Conservation (phyloP, 2,113 vertebrate species). For the Dicerorhinus sumatrensis region DNA sequence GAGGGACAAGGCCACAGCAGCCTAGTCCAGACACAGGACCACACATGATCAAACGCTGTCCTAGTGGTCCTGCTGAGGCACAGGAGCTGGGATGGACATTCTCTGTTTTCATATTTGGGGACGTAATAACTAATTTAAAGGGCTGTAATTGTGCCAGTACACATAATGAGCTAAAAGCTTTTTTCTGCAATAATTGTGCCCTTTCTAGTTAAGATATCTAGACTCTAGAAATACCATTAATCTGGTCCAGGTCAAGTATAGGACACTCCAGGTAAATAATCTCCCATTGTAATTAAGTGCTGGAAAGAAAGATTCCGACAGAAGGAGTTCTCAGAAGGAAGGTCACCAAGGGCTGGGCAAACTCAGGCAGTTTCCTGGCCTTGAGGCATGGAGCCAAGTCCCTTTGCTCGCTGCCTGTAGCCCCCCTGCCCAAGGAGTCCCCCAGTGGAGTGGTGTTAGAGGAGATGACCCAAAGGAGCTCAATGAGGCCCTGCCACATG, state of each 20-base stretch:
- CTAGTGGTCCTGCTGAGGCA: rapidly evolving
- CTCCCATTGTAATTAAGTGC: not conserved
- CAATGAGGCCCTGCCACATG: not conserved
- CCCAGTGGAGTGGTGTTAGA: not conserved
- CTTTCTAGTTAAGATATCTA: slow-evolving; percentile 55
- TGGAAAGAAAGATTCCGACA: not conserved
- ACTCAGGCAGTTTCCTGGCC: not conserved
- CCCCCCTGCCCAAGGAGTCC: not conserved
- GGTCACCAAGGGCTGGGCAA: not conserved
- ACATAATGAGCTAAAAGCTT: slow-evolving; percentile 30
- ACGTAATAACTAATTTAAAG: not conserved
- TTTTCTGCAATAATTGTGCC: not conserved
- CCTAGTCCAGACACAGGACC: not conserved
- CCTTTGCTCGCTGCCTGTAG: not conserved
- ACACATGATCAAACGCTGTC: rapidly evolving
- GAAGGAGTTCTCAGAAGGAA: not conserved
- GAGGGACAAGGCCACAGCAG: not conserved
- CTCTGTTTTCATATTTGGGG: not conserved
- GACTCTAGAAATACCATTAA: slow-evolving; percentile 17
- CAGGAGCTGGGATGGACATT: rapidly evolving
- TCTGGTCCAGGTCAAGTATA: not conserved
- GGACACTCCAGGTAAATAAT: slow-evolving; percentile 36
- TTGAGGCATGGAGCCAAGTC: not conserved
- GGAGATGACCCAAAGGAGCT: not conserved
- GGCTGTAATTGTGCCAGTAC: slow-evolving; percentile 44